Base-by-base conservation (phyloP, 2,888 invertebrate genomes). In the Agrochola lychnidis region DNA sequence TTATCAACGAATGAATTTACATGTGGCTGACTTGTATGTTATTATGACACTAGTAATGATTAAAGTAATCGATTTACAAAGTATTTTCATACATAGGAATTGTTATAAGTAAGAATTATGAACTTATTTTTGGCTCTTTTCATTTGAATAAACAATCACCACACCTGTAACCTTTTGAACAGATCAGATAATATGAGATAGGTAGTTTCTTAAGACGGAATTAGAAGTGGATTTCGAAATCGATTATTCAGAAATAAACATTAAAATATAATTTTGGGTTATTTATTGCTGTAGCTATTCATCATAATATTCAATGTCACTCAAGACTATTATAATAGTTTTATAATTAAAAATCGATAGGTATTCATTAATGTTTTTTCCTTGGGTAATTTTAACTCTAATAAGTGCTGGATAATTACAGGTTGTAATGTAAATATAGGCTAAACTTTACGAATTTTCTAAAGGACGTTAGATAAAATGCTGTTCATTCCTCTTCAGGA, bases 231-330 rank as follows among this genome's bases (percentile, higher is more conserved):
- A 64, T 66, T 73, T 70, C 48, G 45, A 84, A 81, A 81, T 82
- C 69, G 70, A 84, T 87, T 85, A 84, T 75, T 81, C 76, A 76
- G 30, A 82, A 76, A 83, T 87, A 82, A 74, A 73, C 69, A 83
- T 86, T 59, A 67, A 83, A 83, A 79, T 70, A 77, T 79, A 9
- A 81, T 84, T 84, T 80, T 61, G 40, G 51, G 14, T 73, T 82
- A 76, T 83, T 79, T 81, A 82, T 81, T 69, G 66, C 79, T 61
- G 45, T 79, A 81, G 67, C 66, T 74, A 77, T 84, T 79, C 73
- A 71, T 88, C 76, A 83, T 70, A 68, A 81, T 62, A 70, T 79
- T 64, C 78, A 87, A 83, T 85, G 86, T 59, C 70, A 79, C 30
- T 78, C 40, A 51, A 70, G 56, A 45, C 40, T 73, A 67, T 57